Evolutionary conservation across 1,140 invertebrate genomes (phyloP), one percentile per base, ranked within the genome.

Genomic region (Drosophila baimaii): DNA sequence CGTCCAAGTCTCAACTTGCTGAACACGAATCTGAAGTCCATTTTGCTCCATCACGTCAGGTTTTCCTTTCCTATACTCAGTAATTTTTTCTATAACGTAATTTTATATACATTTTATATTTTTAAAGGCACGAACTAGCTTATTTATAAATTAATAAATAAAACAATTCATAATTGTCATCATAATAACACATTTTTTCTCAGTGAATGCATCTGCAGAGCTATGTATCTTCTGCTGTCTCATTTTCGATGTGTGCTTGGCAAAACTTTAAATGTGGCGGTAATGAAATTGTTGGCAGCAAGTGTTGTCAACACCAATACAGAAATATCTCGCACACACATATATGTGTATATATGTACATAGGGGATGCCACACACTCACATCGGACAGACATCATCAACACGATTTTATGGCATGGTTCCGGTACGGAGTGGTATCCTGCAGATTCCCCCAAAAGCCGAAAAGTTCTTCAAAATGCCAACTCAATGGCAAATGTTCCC

Each of bases 271-370:
- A 88, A 88, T 83, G 83, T 81, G 62, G 79, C 77, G 80, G 80
- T 88, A 89, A 88, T 88, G 83, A 88, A 88, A 88, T 88, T 83
- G 79, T 89, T 83, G 83, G 66, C 79, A 83, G 73, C 77, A 84
- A 83, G 79, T 86, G 78, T 68, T 79, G 82, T 86, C 82, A 86
- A 75, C 78, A 84, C 77, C 62, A 46, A 59, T 21, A 70, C 58
- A 58, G 17, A 68, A 27, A n/a, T 33, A 41, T 33, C 43, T 39
- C 31, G 57, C 27, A 66, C 23, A 58, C 33, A 63, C 21, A 55
- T 43, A 57, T 19, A 44, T 35, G 44, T 41, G 46, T 27, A 43
- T 13, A 37, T n/a, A n/a, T 37, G 15, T 39, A 59, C 46, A 58
- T 27, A 62, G 13, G 10, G 35, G 35, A 37, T 37, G 6, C 15